These are phyloP conservation scores for Drosophila miranda DNA, from an alignment of 1,140 invertebrate genomes.

Conservation along the genomic window DNA sequence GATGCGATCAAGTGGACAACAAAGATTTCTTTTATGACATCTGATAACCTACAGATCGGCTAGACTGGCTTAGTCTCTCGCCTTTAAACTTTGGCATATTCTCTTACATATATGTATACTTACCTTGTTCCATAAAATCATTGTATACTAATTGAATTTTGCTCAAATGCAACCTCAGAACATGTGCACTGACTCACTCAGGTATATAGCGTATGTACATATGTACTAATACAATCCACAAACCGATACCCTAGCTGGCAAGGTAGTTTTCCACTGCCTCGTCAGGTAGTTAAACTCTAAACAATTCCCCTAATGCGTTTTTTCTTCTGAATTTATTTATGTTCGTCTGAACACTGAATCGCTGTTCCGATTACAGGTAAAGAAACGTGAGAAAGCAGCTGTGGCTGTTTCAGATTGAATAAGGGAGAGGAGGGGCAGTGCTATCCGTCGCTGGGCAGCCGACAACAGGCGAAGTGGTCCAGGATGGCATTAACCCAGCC, in stretches of 20 bases:
- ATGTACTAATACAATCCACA: not conserved
- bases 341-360: conserved; percentile 1
- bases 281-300: conserved; percentile 51
- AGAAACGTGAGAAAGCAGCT: conserved; percentile 48
- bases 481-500: conserved; percentile 55
- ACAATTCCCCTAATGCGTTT: conserved; percentile 19
- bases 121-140: not conserved
- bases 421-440: not conserved
- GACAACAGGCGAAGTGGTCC: conserved; percentile 51
- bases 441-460: conserved; percentile 10
- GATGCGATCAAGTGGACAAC: conserved; percentile 37
- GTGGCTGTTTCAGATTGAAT: conserved; percentile 1
- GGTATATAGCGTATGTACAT: not conserved
- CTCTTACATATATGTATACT: not conserved
- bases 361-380: conserved; percentile 44
- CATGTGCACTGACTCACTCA: too few species aligned
- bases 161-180: not conserved
- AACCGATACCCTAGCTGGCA: not conserved
- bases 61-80: conserved; percentile 3
- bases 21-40: conserved; percentile 30
- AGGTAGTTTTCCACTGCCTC: conserved; percentile 57
- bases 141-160: conserved; percentile 24
- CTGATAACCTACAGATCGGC: conserved; percentile 23
- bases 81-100: conserved; percentile 31
- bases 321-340: conserved; percentile 32